These are phyloP conservation scores for Diarsia brunnea DNA, from an alignment of 2,888 invertebrate species.

Conservation along the genomic window DNA sequence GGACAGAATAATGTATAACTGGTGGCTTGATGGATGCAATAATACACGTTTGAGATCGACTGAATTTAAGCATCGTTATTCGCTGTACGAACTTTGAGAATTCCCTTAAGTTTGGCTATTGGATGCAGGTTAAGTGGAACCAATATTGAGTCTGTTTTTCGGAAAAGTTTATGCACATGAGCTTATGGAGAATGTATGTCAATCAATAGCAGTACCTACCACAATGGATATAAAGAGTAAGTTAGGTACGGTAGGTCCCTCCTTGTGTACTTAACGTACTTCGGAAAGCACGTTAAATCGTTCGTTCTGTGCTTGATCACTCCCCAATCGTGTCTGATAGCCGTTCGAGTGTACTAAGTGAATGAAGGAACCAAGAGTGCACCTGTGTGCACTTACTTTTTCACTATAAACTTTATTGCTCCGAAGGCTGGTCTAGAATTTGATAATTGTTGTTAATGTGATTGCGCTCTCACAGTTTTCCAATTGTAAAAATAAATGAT, in stretches of 20 bases:
- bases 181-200: not conserved
- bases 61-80: conserved; percentile 4
- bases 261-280: not conserved
- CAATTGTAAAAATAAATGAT: not conserved
- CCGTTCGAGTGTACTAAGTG: not conserved
- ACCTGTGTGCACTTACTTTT: not conserved
- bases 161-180: not conserved
- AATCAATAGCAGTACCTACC: not conserved
- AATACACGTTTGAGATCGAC: conserved; percentile 30
- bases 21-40: conserved; percentile 49
- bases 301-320: not conserved
- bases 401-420: not conserved
- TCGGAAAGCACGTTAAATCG: not conserved
- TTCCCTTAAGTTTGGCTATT: not conserved
- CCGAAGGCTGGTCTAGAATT: not conserved
- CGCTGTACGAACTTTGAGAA: not conserved
- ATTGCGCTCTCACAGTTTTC: not conserved
- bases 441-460: not conserved
- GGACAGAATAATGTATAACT: conserved; percentile 57
- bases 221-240: not conserved
- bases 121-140: no score
- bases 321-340: not conserved
- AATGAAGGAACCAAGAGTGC: not conserved
- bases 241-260: no score
- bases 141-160: not conserved